These are phyloP conservation scores for Heliconius sara DNA, from an alignment of 2,888 invertebrate genomes.

Conservation along the genomic window DNA sequence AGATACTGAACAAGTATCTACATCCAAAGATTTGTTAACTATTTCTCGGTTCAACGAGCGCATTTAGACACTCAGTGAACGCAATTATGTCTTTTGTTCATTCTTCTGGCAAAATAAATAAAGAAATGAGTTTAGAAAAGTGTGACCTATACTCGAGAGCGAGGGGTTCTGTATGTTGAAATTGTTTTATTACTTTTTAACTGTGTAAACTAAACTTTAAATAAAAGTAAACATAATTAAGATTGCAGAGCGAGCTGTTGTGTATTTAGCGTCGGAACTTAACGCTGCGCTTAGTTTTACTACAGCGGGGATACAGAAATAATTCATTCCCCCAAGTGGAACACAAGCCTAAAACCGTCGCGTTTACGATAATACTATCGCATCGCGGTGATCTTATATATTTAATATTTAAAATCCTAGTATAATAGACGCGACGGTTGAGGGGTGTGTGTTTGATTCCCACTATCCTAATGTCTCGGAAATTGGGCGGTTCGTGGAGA, in stretches of 20 bases:
- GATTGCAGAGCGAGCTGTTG: background rate
- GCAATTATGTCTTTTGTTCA: constrained; percentile 12
- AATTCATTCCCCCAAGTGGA: background rate
- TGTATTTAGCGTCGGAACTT: background rate
- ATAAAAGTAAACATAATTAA: no score
- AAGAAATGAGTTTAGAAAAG: background rate
- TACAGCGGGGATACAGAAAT: background rate
- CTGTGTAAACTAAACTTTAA: no score
- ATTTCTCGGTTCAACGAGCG: constrained; percentile 24
- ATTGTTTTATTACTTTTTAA: background rate
- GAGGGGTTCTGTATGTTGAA: background rate
- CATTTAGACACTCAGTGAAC: constrained; percentile 21
- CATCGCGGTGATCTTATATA: no score
- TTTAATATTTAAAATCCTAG: no score
- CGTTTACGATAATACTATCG: no score
- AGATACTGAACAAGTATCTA: background rate
- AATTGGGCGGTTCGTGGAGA: no score
- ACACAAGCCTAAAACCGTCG: background rate
- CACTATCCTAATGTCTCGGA: background rate
- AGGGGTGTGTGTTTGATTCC: background rate
- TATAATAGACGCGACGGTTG: background rate
- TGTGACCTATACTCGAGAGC: background rate
- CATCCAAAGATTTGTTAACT: constrained; percentile 12
- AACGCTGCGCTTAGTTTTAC: background rate
- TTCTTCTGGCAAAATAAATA: background rate